Evolutionary conservation across 1,140 invertebrate genomes (phyloP), one percentile per base, ranked within the genome.

Genomic region (Pararge aegeria): DNA sequence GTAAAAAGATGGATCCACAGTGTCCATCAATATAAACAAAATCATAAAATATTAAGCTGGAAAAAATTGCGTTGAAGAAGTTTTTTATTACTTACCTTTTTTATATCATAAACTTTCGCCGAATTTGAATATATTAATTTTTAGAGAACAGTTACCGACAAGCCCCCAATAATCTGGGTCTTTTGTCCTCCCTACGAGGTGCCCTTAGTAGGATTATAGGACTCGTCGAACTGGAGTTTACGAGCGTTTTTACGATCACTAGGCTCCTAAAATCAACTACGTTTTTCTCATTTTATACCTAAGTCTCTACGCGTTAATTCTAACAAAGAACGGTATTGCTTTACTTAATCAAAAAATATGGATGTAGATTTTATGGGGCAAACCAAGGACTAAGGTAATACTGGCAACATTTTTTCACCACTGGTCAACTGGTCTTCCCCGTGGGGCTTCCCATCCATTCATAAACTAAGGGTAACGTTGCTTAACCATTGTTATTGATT

Each of bases 91-190:
- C 34, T n/a, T 37, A 37, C 4, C 4, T 40, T 15, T 18, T 16
- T 40, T 40, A 16, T 40, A 15, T 62, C 30, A 73, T 84, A 92
- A 91, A 75, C 90, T 88, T 72, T 83, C 7, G 89, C 87, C 0
- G n/a, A 15, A 40, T 15, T 5, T 15, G 13, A 40, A 40, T 40
- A 40, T 40, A 16, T 40, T 40, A 40, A 40, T 40, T 40, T n/a
- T 40, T 18, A 18, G 37, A 1, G 1, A 15, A 13, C 37, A 40
- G 37, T 40, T 40, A 40, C 15, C 2, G 2, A 10, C 4, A 18
- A 40, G 37, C 16, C n/a, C 9, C 13, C 37, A 15, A 40, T 37
- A 40, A 40, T 40, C 37, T 40, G 29, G 29, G 4, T 16, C 37
- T 18, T 24, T 18, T 40, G 37, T 40, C 37, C 9, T n/a, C 37